Evolutionary conservation across 2,113 vertebrate species (phyloP).

Genomic region (Miniopterus natalensis): DNA sequence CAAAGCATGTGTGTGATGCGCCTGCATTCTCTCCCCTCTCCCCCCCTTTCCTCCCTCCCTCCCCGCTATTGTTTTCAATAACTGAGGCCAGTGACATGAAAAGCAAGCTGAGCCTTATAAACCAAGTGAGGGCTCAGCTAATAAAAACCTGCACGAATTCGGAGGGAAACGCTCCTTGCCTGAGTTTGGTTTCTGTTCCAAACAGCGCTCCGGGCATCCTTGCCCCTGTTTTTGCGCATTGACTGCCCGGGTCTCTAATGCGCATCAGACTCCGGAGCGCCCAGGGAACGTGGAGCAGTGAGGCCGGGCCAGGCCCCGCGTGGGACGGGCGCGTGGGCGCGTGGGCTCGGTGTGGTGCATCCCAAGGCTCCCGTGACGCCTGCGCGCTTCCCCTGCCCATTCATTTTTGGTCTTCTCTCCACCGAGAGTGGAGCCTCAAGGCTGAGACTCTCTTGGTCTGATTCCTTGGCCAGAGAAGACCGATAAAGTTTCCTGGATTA

Average conservation of each 20-base stretch:
- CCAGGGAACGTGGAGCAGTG: slow-evolving; percentile 66
- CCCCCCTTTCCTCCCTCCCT: neutral
- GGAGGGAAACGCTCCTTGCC: slow-evolving; percentile 68
- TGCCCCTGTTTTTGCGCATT: slow-evolving; percentile 62
- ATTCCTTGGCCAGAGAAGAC: neutral
- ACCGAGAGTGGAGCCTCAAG: neutral
- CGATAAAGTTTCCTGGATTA: neutral
- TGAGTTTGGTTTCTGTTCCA: slow-evolving; percentile 71
- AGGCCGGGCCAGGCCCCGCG: slow-evolving; percentile 26
- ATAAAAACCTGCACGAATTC: slow-evolving; percentile 71
- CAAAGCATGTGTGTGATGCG: slow-evolving; percentile 58
- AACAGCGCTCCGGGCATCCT: slow-evolving; percentile 66
- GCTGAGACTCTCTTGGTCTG: neutral
- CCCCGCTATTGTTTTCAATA: slow-evolving; percentile 64
- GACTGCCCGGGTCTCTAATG: slow-evolving; percentile 61
- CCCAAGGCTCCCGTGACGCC: neutral
- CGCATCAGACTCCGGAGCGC: slow-evolving; percentile 51
- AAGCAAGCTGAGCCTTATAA: slow-evolving; percentile 80
- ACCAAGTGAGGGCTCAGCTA: slow-evolving; percentile 76
- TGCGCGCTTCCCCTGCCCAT: neutral
- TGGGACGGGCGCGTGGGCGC: no score
- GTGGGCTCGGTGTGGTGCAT: neutral
- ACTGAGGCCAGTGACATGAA: slow-evolving; percentile 78
- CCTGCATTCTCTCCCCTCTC: neutral
- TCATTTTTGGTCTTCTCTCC: neutral